Evolutionary conservation across 2,113 vertebrate species (phyloP), one percentile per base, ranked within the genome.

Genomic region (Paradoxurus hermaphroditus): DNA sequence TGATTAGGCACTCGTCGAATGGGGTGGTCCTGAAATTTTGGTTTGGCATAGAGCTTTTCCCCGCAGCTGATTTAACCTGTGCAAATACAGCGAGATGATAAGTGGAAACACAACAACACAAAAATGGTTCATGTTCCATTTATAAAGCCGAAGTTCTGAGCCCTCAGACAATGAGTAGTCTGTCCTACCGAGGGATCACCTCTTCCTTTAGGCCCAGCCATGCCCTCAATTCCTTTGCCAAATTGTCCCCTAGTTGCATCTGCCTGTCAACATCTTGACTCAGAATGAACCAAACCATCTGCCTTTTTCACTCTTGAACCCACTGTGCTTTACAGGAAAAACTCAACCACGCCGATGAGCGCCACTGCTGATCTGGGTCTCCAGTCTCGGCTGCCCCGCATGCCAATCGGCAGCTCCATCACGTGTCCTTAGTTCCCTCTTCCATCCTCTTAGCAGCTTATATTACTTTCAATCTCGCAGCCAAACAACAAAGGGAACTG

Each of bases 1-100:
- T 25, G 49, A 63, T 49, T 27, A 77, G 84, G 56, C 46, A 23
- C 62, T 96, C 31, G 25, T 87, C 21, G 29, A 27, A 83, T 90
- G 31, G 51, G 15, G 56, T 62, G 83, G 78, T 77, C 44, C 79
- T 89, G 75, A 73, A 92, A 81, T 53, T 92, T 34, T 83, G 56
- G 81, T 29, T 85, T 31, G 34, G 5, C 44, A 2, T 18, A 8
- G 21, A 81, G 82, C 16, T 93, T 84, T 93, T 87, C 23, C 94
- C 87, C 85, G 51, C 68, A 85, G 90, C 84, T 72, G 68, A 65
- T 27, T 49, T 92, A n/a, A 92, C 56, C 75, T 93, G 90, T 59
- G 12, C 75, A 95, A 97, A 92, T 72, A 90, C 4, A 59, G 73
- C 44, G 59, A 96, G 92, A 81, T 23, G 75, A 91, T 72, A 98